Base-by-base conservation (phyloP, 2,888 invertebrate genomes). In the Trilocha varians region DNA sequence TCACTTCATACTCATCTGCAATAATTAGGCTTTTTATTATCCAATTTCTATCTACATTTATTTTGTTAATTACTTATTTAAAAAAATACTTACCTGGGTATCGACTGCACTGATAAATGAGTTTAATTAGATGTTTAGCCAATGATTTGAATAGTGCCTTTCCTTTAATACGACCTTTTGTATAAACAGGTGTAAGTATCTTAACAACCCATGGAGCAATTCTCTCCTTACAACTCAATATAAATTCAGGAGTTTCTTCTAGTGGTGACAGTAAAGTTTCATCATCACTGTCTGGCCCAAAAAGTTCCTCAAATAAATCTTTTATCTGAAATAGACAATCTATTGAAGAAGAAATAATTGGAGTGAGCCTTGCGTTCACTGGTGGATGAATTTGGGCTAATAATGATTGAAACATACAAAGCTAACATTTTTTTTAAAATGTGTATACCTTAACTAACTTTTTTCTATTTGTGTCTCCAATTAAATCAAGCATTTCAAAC, bases 131-230 rank as follows among this genome's bases (percentile, higher is more conserved):
- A 59, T 88, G 87, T 57, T 88, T 88, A 1, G 89, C 90, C 34
- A 89, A 72, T 33, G 80, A 59, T 68, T 91, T 91, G 60, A 91
- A 91, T 38, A 90, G 64, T 32, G 82, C 79, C 67, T 89, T 89
- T 36, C 88, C 87, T 50, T 73, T 78, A 34, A 91, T 89, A 36
- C 85, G 77, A 2, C 88, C 87, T 49, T 84, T 87, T n/a, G 87
- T 85, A 54, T 89, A 90, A 58, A 87, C 87, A 3, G 90, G 90
- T 52, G 88, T 89, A 3, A 91, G 67, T 43, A 88, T 77, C 50
- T 88, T 87, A 0, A 90, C 88, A n/a, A 91, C 88, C 78, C 88
- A 83, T 14, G 89, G 88, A 1, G 90, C 89, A 44, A 90, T 87
- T 13, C 88, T 76, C 49, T 88, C 86, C 54, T 87, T 87, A 50